These are phyloP conservation scores for Alcedo atthis DNA, from an alignment of 2,797 vertebrate species.

Conservation along the genomic window DNA sequence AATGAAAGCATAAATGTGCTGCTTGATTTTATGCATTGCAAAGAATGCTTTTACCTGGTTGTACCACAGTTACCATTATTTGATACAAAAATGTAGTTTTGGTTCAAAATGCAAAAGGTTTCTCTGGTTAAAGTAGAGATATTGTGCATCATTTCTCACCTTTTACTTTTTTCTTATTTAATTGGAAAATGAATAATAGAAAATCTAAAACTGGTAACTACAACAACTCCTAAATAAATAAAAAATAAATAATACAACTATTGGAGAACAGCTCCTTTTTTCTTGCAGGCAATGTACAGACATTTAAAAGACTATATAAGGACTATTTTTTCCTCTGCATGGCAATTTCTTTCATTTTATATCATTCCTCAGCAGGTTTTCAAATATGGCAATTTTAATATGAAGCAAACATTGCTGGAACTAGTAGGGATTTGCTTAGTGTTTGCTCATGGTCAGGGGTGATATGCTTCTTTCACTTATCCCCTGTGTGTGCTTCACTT, in stretches of 20 bases:
- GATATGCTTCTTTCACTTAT: neutral
- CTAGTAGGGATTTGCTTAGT: neutral
- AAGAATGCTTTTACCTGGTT: neutral
- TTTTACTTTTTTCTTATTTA: neutral
- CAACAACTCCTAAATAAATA: neutral
- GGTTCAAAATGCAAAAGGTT: neutral
- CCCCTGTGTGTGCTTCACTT: neutral
- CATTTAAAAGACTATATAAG: neutral
- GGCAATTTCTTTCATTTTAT: neutral
- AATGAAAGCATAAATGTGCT: neutral
- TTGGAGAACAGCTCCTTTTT: neutral
- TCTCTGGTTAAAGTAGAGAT: neutral
- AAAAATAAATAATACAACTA: neutral
- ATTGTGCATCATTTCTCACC: neutral
- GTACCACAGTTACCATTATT: neutral
- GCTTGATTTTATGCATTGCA: neutral
- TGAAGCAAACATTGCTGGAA: neutral
- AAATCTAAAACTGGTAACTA: neutral
- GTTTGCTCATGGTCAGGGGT: neutral
- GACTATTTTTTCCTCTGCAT: neutral
- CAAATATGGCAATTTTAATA: neutral
- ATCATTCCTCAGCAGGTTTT: neutral
- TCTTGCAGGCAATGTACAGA: neutral
- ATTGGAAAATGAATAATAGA: neutral
- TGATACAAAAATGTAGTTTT: neutral